These are phyloP conservation scores for Leptodactylus fallax DNA, from an alignment of 2,797 vertebrate species.

Conservation along the genomic window DNA sequence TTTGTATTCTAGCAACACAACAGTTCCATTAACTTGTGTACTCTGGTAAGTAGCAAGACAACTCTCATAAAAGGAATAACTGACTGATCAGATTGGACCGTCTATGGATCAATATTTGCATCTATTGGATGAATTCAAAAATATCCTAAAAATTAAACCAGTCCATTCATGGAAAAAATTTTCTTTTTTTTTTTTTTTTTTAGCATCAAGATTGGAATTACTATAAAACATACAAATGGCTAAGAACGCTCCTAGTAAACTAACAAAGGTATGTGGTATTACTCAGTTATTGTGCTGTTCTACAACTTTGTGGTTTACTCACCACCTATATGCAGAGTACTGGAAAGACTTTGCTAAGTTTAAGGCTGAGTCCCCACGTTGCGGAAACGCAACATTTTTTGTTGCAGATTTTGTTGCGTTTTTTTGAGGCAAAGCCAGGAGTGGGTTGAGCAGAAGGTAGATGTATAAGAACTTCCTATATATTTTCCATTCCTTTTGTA, in stretches of 20 bases:
- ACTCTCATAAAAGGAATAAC: neutral
- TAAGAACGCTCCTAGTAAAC: neutral
- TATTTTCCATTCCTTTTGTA: too few species aligned
- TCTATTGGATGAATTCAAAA: neutral
- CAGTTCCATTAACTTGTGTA: neutral
- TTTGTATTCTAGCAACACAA: neutral
- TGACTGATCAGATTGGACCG: neutral
- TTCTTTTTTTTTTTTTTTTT: neutral
- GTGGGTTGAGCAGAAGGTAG: too few species aligned
- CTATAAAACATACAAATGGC: neutral
- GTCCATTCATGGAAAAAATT: neutral
- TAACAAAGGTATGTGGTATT: neutral
- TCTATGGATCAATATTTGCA: neutral
- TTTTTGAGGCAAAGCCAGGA: too few species aligned
- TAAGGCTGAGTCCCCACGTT: too few species aligned
- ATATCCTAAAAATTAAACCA: neutral
- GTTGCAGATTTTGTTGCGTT: too few species aligned
- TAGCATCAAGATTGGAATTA: neutral
- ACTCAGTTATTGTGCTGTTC: too few species aligned
- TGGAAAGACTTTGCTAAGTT: too few species aligned
- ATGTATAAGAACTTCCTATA: too few species aligned
- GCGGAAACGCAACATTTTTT: too few species aligned
- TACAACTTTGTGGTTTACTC: too few species aligned
- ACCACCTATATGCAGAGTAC: too few species aligned
- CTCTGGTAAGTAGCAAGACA: neutral